These are phyloP conservation scores for Lomographa bimaculata DNA, from an alignment of 2,888 invertebrate species.

Conservation along the genomic window DNA sequence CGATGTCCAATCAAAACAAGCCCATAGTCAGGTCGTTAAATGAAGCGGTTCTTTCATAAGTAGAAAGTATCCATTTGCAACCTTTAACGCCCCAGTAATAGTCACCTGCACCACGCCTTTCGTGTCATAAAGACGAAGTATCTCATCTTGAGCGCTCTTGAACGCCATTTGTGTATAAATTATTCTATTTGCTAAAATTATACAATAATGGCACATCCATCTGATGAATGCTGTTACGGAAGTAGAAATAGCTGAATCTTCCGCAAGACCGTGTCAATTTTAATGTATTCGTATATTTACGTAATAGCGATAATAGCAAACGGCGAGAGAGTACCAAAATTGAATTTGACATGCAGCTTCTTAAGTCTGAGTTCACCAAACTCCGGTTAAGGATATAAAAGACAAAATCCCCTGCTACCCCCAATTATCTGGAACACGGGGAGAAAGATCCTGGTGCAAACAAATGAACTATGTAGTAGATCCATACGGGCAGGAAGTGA, in stretches of 20 bases:
- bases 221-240: slow-evolving; percentile 28
- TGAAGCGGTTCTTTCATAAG: slow-evolving; percentile 72
- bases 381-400: too few relatives aligned
- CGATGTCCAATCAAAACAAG: slow-evolving; percentile 55
- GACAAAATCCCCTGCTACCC: too few relatives aligned
- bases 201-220: slow-evolving; percentile 23
- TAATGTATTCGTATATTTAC: slow-evolving; percentile 46
- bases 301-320: slow-evolving; percentile 43
- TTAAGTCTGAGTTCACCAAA: too few relatives aligned
- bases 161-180: slow-evolving; percentile 22
- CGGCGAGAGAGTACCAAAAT: slow-evolving; percentile 42
- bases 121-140: slow-evolving; percentile 4
- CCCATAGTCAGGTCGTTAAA: slow-evolving; percentile 63
- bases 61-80: slow-evolving; percentile 65
- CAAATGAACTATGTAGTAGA: too few relatives aligned
- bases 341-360: slow-evolving; percentile 23
- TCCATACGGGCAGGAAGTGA: too few relatives aligned
- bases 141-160: slow-evolving; percentile 6
- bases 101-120: slow-evolving; percentile 11
- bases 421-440: too few relatives aligned
- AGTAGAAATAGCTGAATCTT: slow-evolving; percentile 46
- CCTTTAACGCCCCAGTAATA: slow-evolving; percentile 36
- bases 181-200: slow-evolving; percentile 21
- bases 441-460: too few relatives aligned
- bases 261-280: slow-evolving; percentile 45